phyloP scores from a whole-genome alignment of 2,797 vertebrate genomes.

The Stomatorhinus walkeri region DNA sequence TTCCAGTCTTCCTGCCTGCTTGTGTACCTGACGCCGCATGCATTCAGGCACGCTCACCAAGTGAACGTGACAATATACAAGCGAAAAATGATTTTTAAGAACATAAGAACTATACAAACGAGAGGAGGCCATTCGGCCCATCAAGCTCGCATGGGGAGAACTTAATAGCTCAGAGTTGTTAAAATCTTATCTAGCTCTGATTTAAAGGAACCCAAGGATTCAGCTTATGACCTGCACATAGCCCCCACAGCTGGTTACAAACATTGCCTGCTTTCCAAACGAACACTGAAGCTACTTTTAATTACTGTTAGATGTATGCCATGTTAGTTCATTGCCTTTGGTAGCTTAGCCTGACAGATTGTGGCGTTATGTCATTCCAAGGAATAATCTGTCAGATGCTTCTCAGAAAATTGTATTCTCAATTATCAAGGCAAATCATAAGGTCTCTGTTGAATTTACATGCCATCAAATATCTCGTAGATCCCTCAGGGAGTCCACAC shows the following conservation, averaged over 20 bases:
- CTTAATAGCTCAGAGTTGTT: too few relatives aligned
- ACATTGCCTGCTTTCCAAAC: not conserved
- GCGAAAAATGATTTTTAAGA: too few relatives aligned
- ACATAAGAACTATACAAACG: too few relatives aligned
- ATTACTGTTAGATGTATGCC: not conserved
- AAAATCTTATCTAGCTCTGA: too few relatives aligned
- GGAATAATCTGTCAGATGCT: not conserved
- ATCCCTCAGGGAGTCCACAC: not conserved
- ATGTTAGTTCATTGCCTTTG: not conserved
- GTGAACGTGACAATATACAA: too few relatives aligned
- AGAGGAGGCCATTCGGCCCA: too few relatives aligned
- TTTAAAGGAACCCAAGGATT: too few relatives aligned
- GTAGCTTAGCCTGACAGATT: slow-evolving; percentile 6
- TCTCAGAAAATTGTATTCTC: not conserved
- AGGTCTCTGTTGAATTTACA: not conserved
- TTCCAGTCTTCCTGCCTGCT: too few relatives aligned
- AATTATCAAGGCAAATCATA: not conserved
- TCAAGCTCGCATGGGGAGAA: too few relatives aligned
- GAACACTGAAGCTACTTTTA: slow-evolving; percentile 1
- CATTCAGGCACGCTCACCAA: too few relatives aligned
- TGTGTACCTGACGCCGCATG: too few relatives aligned
- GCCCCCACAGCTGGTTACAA: not conserved
- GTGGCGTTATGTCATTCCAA: not conserved
- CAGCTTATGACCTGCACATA: not conserved
- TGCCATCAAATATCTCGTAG: not conserved